phyloP scores from a whole-genome alignment of 1,140 invertebrate genomes.

The Phortica variegata region DNA sequence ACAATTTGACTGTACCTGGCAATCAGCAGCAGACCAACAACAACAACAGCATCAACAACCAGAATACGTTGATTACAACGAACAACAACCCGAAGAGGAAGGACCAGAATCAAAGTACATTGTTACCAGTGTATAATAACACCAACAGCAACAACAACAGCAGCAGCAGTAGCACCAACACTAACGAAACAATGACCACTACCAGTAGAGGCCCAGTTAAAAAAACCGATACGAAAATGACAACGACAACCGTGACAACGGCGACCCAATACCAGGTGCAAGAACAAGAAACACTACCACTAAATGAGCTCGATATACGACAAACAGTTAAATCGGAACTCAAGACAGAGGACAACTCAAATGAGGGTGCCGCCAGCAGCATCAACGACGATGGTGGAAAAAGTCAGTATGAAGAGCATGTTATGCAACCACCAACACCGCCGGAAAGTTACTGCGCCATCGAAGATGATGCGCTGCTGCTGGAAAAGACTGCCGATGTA shows the following conservation, averaged over 20 bases:
- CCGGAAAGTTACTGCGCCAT: constrained; percentile 48
- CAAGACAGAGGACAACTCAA: constrained; percentile 22
- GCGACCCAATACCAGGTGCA: constrained; percentile 39
- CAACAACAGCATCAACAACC: constrained; percentile 21
- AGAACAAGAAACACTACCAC: constrained; percentile 1
- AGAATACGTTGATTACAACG: constrained; percentile 15
- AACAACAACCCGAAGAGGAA: not conserved
- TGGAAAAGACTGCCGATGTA: constrained; percentile 14
- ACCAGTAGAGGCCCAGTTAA: constrained; percentile 56
- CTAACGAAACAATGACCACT: constrained; percentile 22
- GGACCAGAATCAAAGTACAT: constrained; percentile 3
- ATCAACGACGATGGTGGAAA: constrained; percentile 25
- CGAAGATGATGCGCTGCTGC: constrained; percentile 36
- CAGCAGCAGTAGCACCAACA: constrained; percentile 20
- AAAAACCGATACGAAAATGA: constrained; percentile 27
- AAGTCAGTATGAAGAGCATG: constrained; percentile 51
- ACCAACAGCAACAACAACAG: constrained; percentile 31
- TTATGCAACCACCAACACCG: constrained; percentile 48
- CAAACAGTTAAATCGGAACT: constrained; percentile 33
- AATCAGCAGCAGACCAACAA: constrained; percentile 36
- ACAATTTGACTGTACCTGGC: constrained; percentile 26
- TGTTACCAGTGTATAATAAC: constrained; percentile 20
- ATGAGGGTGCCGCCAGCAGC: constrained; percentile 15
- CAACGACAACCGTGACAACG: constrained; percentile 24
- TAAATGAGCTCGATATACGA: not conserved